Evolutionary conservation across 1,140 invertebrate species (phyloP).

Genomic region (Drosophila tani): DNA sequence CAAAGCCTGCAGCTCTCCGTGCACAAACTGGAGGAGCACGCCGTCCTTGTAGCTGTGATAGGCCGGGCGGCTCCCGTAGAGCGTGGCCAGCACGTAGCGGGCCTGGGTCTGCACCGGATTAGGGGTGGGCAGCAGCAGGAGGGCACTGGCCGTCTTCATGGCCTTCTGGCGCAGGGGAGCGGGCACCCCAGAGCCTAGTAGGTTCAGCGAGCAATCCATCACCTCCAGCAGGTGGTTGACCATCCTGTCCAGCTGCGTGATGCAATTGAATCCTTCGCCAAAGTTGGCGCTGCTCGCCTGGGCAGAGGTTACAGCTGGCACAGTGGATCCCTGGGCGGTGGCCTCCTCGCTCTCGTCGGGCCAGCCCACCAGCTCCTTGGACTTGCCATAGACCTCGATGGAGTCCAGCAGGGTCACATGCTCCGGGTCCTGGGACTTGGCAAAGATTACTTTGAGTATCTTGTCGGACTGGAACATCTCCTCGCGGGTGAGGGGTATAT

Average conservation of each 20-base stretch:
- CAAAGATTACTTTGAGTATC: conserved; percentile 95
- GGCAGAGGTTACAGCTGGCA: conserved; percentile 18
- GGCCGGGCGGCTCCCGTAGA: conserved; percentile 89
- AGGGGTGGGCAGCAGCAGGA: conserved; percentile 94
- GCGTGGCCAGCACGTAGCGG: conserved; percentile 91
- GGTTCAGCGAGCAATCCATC: conserved; percentile 88
- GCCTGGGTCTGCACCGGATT: conserved; percentile 91
- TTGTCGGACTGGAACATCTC: conserved; percentile 97
- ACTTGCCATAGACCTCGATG: conserved; percentile 96
- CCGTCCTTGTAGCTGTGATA: conserved; percentile 97
- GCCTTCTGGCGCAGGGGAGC: conserved; percentile 86
- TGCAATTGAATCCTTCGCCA: conserved; percentile 76
- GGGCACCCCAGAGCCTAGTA: conserved; percentile 79
- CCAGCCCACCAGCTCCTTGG: conserved; percentile 98
- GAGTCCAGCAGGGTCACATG: conserved; percentile 97
- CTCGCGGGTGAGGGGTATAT: conserved; percentile 96
- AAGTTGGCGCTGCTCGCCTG: conserved; percentile 53
- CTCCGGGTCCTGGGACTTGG: conserved; percentile 94
- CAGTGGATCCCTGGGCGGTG: conserved; percentile 59
- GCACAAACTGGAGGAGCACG: conserved; percentile 92
- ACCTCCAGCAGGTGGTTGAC: conserved; percentile 91
- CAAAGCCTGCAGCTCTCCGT: conserved; percentile 88
- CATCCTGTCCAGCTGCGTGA: conserved; percentile 86
- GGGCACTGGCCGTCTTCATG: conserved; percentile 90
- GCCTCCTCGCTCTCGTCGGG: conserved; percentile 97